Evolutionary conservation across 2,113 vertebrate genomes (phyloP).

Genomic region (Barbus barbus): DNA sequence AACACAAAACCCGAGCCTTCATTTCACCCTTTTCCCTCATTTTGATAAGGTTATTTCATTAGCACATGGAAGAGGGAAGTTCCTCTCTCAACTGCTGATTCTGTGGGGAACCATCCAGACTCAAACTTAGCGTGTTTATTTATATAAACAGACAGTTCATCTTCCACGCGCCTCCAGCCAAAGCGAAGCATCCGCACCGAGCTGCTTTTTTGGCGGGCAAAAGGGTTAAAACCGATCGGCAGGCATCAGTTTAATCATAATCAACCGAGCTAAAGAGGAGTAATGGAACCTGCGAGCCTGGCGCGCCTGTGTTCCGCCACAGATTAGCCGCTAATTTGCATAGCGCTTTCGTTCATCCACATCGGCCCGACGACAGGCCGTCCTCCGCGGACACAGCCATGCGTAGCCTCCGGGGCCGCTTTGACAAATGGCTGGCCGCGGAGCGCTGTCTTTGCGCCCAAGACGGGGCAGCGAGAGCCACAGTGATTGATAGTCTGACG

Average conservation of each 20-base stretch:
- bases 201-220: conserved; percentile 45
- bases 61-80: background rate
- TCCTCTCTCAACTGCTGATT: background rate
- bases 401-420: conserved; percentile 70
- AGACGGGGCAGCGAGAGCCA: conserved; percentile 60
- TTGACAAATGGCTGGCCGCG: conserved; percentile 80
- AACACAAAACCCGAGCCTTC: background rate
- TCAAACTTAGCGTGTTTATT: conserved; percentile 38
- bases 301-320: conserved; percentile 69
- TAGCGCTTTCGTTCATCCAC: conserved; percentile 74
- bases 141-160: conserved; percentile 33
- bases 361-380: conserved; percentile 60
- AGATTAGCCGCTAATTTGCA: conserved; percentile 81
- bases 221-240: conserved; percentile 71
- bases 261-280: conserved; percentile 80
- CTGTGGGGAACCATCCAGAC: conserved; percentile 18
- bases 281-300: conserved; percentile 74
- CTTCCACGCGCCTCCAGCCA: conserved; percentile 17
- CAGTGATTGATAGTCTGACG: conserved; percentile 78
- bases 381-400: conserved; percentile 74
- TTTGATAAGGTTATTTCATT: background rate
- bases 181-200: background rate
- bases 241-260: conserved; percentile 86
- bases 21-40: background rate
- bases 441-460: conserved; percentile 47